Conservation (phyloP, 2,113 vertebrate genomes). For the Delphinapterus leucas region DNA sequence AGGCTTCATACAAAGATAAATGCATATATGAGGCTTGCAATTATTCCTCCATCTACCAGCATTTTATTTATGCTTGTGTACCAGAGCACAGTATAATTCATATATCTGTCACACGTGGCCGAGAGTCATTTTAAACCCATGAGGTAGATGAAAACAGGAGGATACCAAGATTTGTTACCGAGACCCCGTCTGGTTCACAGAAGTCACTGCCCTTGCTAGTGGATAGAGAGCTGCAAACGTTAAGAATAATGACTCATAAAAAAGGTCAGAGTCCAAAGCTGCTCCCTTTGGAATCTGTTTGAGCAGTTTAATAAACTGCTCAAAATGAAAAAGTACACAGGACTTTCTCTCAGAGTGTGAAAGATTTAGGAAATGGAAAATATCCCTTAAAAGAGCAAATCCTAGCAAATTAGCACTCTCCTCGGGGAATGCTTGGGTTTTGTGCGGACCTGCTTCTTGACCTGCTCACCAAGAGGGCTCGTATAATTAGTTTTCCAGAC, state of each 20-base stretch:
- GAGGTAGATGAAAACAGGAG: constrained; percentile 18
- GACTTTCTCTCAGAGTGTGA: background rate
- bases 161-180: constrained; percentile 1
- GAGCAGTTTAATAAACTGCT: constrained; percentile 51
- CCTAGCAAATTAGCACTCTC: background rate
- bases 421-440: background rate
- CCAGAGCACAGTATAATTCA: background rate
- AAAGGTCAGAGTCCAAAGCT: constrained; percentile 42
- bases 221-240: background rate
- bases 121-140: background rate
- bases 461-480: background rate
- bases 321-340: background rate
- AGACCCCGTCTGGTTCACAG: constrained; percentile 14
- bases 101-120: background rate
- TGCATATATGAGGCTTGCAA: constrained; percentile 20
- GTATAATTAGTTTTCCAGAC: background rate
- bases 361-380: background rate
- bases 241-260: constrained; percentile 28
- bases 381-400: background rate
- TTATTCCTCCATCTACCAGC: constrained; percentile 33
- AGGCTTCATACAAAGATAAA: constrained; percentile 48
- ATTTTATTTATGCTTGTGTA: constrained; percentile 32
- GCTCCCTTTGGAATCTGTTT: background rate
- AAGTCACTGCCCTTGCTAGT: background rate
- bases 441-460: background rate